phyloP scores from a whole-genome alignment of 2,888 invertebrate genomes.

The Dryadula phaetusa region DNA sequence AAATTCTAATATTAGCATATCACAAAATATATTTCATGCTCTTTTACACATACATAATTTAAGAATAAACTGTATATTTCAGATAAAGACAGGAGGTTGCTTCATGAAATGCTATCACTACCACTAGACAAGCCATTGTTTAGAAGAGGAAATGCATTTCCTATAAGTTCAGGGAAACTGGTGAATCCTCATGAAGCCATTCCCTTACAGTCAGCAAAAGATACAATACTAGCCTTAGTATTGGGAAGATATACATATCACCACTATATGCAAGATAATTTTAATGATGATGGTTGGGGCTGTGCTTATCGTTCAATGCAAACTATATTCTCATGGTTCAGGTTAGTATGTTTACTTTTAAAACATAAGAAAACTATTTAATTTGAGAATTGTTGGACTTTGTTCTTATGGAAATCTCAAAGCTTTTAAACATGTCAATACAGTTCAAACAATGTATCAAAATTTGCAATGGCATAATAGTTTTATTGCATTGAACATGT shows the following conservation, averaged over 20 bases:
- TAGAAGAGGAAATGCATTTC: slow-evolving; percentile 87
- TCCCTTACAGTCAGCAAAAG: slow-evolving; percentile 61
- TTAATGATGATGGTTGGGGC: slow-evolving; percentile 99
- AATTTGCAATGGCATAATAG: too few species aligned
- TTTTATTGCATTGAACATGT: too few species aligned
- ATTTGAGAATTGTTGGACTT: neutral
- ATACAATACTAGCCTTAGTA: slow-evolving; percentile 81
- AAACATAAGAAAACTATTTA: neutral
- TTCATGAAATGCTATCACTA: slow-evolving; percentile 90
- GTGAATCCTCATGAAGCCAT: slow-evolving; percentile 90
- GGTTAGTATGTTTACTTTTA: slow-evolving; percentile 64
- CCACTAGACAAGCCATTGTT: slow-evolving; percentile 89
- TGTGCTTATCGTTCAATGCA: slow-evolving; percentile 99
- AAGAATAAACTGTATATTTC: too few species aligned
- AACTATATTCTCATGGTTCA: slow-evolving; percentile 98
- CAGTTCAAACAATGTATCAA: too few species aligned
- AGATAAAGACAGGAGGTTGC: slow-evolving; percentile 86
- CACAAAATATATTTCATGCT: too few species aligned
- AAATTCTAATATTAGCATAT: too few species aligned
- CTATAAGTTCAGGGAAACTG: slow-evolving; percentile 84
- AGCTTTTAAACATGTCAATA: too few species aligned
- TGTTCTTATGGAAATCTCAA: too few species aligned
- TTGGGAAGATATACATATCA: slow-evolving; percentile 96
- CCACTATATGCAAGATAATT: slow-evolving; percentile 97
- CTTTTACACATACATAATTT: too few species aligned